These are phyloP conservation scores for Aythya fuligula DNA, from an alignment of 2,797 vertebrate genomes.

Conservation along the genomic window DNA sequence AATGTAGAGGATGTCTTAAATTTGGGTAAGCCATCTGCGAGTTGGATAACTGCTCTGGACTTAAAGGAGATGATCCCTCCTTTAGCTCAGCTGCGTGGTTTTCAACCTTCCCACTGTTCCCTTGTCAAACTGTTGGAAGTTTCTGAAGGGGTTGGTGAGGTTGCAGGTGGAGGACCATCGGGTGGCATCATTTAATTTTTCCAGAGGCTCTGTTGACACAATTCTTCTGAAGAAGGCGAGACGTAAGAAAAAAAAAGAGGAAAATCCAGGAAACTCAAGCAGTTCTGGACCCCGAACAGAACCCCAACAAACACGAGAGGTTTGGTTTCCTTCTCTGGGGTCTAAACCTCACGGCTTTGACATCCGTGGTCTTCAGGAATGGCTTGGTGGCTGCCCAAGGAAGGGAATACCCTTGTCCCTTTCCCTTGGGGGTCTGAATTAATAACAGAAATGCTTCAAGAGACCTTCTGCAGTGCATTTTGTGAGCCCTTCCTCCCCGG, in stretches of 20 bases:
- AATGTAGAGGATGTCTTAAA: neutral
- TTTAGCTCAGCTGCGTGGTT: neutral
- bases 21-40: neutral
- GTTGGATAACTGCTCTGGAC: neutral
- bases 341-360: neutral
- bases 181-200: neutral
- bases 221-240: neutral
- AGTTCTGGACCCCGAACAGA: neutral
- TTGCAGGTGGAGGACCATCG: neutral
- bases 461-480: neutral
- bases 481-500: neutral
- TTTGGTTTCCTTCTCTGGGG: neutral
- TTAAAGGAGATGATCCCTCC: neutral
- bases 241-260: fast-evolving
- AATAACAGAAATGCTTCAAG: fast-evolving
- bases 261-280: neutral
- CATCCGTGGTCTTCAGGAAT: neutral
- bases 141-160: neutral
- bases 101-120: fast-evolving
- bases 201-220: neutral
- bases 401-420: fast-evolving
- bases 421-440: neutral
- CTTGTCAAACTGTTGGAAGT: neutral
- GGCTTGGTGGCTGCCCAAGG: neutral
- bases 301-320: fast-evolving